These are phyloP conservation scores for Epistrophe eligans DNA, from an alignment of 2,888 invertebrate genomes.

Conservation along the genomic window DNA sequence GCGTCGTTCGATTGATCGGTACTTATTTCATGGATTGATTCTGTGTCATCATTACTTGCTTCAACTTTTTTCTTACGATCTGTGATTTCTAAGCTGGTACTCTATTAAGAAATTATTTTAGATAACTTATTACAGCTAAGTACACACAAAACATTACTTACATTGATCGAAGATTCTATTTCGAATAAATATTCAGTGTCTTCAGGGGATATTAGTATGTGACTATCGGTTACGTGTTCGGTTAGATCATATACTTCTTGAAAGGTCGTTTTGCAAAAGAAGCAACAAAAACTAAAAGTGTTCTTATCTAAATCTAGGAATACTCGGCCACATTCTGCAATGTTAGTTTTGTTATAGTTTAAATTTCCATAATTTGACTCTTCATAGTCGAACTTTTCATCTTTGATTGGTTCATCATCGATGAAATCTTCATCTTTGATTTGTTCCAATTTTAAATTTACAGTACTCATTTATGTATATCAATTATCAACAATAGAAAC, in stretches of 20 bases:
- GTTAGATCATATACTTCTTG: slow-evolving; percentile 28
- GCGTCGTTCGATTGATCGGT: not conserved
- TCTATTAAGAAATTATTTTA: not conserved
- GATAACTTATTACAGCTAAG: not conserved
- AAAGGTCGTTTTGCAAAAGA: slow-evolving; percentile 44
- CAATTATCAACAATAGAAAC: too few species aligned
- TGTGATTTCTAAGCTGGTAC: slow-evolving; percentile 20
- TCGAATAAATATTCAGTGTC: slow-evolving; percentile 19
- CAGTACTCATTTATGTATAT: not conserved
- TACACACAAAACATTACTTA: not conserved
- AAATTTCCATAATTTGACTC: not conserved
- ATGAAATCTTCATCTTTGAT: slow-evolving; percentile 12
- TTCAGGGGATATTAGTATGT: slow-evolving; percentile 4
- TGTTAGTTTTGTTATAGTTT: not conserved
- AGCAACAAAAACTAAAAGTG: slow-evolving; percentile 36
- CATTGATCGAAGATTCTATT: not conserved
- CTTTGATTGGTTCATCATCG: slow-evolving; percentile 1
- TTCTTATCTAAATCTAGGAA: slow-evolving; percentile 41
- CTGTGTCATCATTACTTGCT: not conserved
- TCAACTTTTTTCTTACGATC: not conserved
- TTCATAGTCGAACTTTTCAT: not conserved
- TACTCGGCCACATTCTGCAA: slow-evolving; percentile 49
- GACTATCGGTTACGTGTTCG: slow-evolving; percentile 30
- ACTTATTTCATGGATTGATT: not conserved
- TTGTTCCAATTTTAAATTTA: slow-evolving; percentile 16